Conservation (phyloP, 2,888 invertebrate genomes). For the Drosophila vallismaia region DNA sequence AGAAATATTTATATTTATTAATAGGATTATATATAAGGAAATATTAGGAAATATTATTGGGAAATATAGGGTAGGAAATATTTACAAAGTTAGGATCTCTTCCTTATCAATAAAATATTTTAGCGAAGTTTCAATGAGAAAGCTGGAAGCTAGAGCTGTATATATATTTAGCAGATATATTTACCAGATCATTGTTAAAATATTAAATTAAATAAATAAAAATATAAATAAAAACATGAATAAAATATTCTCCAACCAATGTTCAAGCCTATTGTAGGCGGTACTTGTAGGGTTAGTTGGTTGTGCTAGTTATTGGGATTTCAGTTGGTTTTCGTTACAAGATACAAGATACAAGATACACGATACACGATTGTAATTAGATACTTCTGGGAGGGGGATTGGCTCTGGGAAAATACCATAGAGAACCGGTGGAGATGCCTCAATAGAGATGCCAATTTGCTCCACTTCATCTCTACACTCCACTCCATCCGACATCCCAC, state of each 20-base stretch:
- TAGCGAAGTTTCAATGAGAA: too few relatives aligned
- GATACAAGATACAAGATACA: conserved; percentile 28
- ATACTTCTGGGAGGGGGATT: conserved; percentile 54
- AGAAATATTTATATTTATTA: too few relatives aligned
- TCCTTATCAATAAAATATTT: too few relatives aligned
- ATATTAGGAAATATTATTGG: too few relatives aligned
- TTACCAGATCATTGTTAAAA: too few relatives aligned
- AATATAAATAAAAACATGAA: neutral
- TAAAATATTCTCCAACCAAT: neutral
- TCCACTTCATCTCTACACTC: neutral
- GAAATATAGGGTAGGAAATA: too few relatives aligned
- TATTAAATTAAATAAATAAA: neutral
- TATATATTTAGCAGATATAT: too few relatives aligned
- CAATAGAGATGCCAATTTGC: conserved; percentile 57
- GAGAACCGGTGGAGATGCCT: conserved; percentile 46
- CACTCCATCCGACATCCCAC: neutral
- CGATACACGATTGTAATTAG: conserved; percentile 70
- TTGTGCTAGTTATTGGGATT: conserved; percentile 25
- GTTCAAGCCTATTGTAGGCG: conserved; percentile 10
- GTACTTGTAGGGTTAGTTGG: neutral
- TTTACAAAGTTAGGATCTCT: too few relatives aligned
- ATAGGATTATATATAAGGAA: too few relatives aligned
- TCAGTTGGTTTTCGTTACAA: conserved; percentile 16
- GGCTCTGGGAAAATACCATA: conserved; percentile 55
- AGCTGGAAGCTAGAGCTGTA: too few relatives aligned